These are phyloP conservation scores for Octopus bimaculoides DNA, from an alignment of 1,140 invertebrate genomes.

Conservation along the genomic window DNA sequence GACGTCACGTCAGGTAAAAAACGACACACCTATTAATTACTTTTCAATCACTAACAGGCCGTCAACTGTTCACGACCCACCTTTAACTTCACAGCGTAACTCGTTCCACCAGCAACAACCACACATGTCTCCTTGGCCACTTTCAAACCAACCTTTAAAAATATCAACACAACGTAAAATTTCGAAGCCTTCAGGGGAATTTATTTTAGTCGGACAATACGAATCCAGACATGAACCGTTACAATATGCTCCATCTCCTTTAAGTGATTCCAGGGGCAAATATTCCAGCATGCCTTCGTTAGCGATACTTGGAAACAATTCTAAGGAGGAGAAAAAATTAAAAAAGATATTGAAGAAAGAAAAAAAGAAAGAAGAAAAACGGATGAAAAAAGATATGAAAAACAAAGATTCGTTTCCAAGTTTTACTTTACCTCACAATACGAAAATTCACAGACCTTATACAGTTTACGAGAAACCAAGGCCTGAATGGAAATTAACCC, in stretches of 20 bases:
- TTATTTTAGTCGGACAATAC: background rate
- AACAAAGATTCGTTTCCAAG: slow-evolving; percentile 8
- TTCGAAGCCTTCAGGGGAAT: background rate
- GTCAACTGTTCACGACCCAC: no score
- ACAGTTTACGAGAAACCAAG: slow-evolving; percentile 29
- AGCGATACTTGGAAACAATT: slow-evolving; percentile 25
- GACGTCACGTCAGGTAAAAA: no score
- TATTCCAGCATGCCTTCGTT: slow-evolving; percentile 43
- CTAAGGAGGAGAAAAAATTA: slow-evolving; percentile 39
- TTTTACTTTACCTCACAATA: no score
- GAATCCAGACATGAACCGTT: background rate
- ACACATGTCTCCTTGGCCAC: no score
- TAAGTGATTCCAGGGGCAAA: slow-evolving; percentile 25
- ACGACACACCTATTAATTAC: no score
- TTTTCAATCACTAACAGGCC: no score
- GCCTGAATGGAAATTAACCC: slow-evolving; percentile 32
- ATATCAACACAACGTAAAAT: background rate
- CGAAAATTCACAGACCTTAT: slow-evolving; percentile 14
- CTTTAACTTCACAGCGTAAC: no score
- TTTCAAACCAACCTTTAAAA: no score
- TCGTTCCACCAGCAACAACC: no score
- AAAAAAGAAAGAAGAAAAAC: slow-evolving; percentile 39
- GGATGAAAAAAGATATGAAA: slow-evolving; percentile 29
- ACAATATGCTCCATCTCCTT: background rate
- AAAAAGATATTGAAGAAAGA: slow-evolving; percentile 36